Evolutionary conservation across 2,797 vertebrate genomes (phyloP).

Genomic region (Scolopax rusticola): DNA sequence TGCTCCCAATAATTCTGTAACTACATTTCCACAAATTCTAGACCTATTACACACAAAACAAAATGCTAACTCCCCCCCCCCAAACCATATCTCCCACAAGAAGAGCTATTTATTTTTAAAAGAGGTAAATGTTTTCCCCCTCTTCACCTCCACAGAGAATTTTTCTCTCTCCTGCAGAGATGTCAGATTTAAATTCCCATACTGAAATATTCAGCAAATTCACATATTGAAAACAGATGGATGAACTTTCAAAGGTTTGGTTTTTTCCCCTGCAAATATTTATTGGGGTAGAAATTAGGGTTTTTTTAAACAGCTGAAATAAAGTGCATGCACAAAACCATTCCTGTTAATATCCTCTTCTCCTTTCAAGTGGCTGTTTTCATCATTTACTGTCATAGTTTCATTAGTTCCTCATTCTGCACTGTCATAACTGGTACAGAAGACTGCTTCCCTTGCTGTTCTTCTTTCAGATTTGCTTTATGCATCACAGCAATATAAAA

Average conservation of each 20-base stretch:
- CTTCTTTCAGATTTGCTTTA: background rate
- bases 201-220: background rate
- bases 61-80: background rate
- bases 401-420: background rate
- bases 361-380: background rate
- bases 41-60: background rate
- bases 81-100: background rate
- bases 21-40: background rate
- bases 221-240: background rate
- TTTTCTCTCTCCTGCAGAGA: background rate
- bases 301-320: background rate
- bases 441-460: background rate
- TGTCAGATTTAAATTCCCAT: background rate
- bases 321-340: background rate
- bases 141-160: background rate
- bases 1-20: background rate
- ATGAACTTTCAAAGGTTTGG: background rate
- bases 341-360: background rate
- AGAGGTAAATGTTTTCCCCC: background rate
- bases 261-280: background rate
- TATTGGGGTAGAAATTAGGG: background rate
- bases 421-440: background rate
- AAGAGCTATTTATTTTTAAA: background rate
- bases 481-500: background rate
- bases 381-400: background rate